Percentiles rank a stretch among this genome's conserved stretches.
phyloP scores from a whole-genome alignment of 1,140 invertebrate species.

The Brachionus plicatilis region DNA sequence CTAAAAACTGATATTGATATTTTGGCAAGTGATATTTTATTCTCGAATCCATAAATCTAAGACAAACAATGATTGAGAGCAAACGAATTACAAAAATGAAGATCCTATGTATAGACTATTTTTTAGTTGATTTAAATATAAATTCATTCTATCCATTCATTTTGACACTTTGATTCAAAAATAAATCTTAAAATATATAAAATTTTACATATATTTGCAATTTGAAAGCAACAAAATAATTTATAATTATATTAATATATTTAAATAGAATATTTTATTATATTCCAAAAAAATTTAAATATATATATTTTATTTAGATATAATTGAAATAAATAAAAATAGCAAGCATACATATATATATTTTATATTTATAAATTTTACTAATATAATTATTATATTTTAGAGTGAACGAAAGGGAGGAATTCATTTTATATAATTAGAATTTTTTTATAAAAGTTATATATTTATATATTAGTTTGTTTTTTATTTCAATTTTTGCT shows the following conservation, averaged over 20 bases:
- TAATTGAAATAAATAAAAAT: not conserved
- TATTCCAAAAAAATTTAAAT: constrained; percentile 6
- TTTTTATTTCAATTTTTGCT: constrained; percentile 7
- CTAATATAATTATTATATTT: not conserved
- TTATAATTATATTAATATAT: constrained; percentile 32
- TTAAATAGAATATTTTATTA: constrained; percentile 2
- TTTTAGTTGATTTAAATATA: not conserved
- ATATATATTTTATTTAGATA: not conserved
- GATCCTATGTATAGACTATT: not conserved
- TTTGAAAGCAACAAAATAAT: constrained; percentile 24
- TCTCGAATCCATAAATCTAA: not conserved
- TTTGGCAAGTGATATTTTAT: not conserved
- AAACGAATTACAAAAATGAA: not conserved
- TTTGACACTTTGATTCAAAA: not conserved
- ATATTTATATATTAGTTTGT: constrained; percentile 18
- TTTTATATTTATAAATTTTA: not conserved
- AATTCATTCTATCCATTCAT: not conserved
- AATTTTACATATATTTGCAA: constrained; percentile 36
- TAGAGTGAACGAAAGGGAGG: not conserved
- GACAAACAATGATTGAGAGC: not conserved
- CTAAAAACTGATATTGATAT: not conserved
- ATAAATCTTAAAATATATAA: not conserved
- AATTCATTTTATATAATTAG: constrained; percentile 4
- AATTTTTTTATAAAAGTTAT: constrained; percentile 2
- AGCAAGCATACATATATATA: not conserved